Evolutionary conservation across 2,797 vertebrate genomes (phyloP).

Genomic region (Neostethus bicornis): DNA sequence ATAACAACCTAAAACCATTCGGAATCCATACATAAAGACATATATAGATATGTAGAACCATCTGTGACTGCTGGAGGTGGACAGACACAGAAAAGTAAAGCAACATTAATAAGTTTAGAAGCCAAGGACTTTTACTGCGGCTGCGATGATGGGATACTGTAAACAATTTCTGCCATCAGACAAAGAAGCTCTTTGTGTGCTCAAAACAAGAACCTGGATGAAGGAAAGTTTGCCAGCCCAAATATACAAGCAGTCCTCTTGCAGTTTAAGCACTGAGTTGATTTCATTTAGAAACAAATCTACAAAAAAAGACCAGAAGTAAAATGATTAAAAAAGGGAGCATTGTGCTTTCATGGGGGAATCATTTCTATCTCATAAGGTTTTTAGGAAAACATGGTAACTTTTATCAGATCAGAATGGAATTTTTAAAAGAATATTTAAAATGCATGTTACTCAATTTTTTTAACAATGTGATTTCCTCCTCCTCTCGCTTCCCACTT

Average conservation of each 20-base stretch:
- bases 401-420: too few species aligned
- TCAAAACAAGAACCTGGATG: slow-evolving; percentile 58
- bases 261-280: slow-evolving; percentile 41
- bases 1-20: slow-evolving; percentile 28
- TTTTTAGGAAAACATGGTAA: too few species aligned
- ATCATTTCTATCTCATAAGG: too few species aligned
- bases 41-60: slow-evolving; percentile 31
- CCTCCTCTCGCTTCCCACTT: too few species aligned
- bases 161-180: slow-evolving; percentile 57
- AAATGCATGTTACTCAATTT: too few species aligned
- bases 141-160: slow-evolving; percentile 59
- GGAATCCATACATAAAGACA: slow-evolving; percentile 30
- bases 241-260: slow-evolving; percentile 51
- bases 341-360: too few species aligned
- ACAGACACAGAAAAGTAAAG: slow-evolving; percentile 38
- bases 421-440: too few species aligned
- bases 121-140: slow-evolving; percentile 51
- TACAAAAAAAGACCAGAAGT: slow-evolving; percentile 46
- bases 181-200: slow-evolving; percentile 74
- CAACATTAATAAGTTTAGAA: slow-evolving; percentile 42
- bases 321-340: too few species aligned
- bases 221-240: slow-evolving; percentile 62
- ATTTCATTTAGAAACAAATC: slow-evolving; percentile 53
- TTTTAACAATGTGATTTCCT: too few species aligned
- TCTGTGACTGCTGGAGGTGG: slow-evolving; percentile 16